Evolutionary conservation across 2,888 invertebrate species (phyloP), one percentile per base, ranked within the genome.

Genomic region (Harpalus rubripes): DNA sequence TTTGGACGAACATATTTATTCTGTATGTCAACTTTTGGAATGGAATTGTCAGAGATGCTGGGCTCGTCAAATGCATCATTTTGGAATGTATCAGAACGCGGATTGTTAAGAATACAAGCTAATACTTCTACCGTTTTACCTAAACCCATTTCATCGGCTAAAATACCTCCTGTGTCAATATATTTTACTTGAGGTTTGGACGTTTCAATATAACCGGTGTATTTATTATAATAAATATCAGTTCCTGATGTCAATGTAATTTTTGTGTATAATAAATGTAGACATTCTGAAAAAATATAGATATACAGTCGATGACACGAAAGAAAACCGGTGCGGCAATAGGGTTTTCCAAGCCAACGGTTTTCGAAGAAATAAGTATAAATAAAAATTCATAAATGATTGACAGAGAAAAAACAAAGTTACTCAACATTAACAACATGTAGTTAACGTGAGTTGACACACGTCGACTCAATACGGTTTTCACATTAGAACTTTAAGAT

Each of bases 131-230:
- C 94, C 0, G 96, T 96, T 91, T 96, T 96, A 0, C 96, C 96
- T 26, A 96, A 91, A 0, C 96, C 96, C 96, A 96, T 96, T 91
- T 96, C 96, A 90, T 96, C 96, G 1, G 95, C 96, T 72, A 96
- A 91, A 86, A 96, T 95, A 0, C 96, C 96, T 12, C 96, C 95
- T 0, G 92, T 93, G 7, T 93, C 91, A 16, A 92, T 85, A 16
- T 89, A 90, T 8, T 87, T 87, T 1, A 89, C 87, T 2, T 89
- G 59, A 0, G 93, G 93, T 81, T 89, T 90, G 52, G 89, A 88
- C 58, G 87, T 86, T 8, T 91, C 89, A 44, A 93, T 86, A 86
- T 90, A 89, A 16, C 93, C 93, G 7, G 90, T 90, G 88, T 91
- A 91, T 88, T 90, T 91, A 88, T 93, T 89, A 78, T 88, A 90